Conservation (phyloP, 2,113 vertebrate species). For the cat (Felis catus) region F.catus_Fca126_mat1.0 CM031415.1:120896501-120897000, state of each 20-base stretch:
- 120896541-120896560: neutral
- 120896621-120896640: neutral
- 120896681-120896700: neutral
- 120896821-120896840: slow-evolving; percentile 68
- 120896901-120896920: slow-evolving; percentile 68
- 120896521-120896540: slow-evolving; percentile 42
- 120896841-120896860: slow-evolving; percentile 75
- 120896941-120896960: neutral
- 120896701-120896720: neutral
- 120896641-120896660: neutral
- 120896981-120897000: neutral
- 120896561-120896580: neutral
- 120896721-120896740: slow-evolving; percentile 24
- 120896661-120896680: neutral
- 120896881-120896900: slow-evolving; percentile 73
- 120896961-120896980: slow-evolving; percentile 4
- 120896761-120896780: neutral
- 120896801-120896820: slow-evolving; percentile 46
- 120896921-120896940: slow-evolving; percentile 61
- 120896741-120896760: neutral
- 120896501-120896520: slow-evolving; percentile 56
- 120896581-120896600: neutral
- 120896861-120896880: slow-evolving; percentile 64
- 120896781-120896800: slow-evolving; percentile 46
- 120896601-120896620: neutral